phyloP scores from a whole-genome alignment of 2,113 vertebrate species.

The Australoheros scitulus region DNA sequence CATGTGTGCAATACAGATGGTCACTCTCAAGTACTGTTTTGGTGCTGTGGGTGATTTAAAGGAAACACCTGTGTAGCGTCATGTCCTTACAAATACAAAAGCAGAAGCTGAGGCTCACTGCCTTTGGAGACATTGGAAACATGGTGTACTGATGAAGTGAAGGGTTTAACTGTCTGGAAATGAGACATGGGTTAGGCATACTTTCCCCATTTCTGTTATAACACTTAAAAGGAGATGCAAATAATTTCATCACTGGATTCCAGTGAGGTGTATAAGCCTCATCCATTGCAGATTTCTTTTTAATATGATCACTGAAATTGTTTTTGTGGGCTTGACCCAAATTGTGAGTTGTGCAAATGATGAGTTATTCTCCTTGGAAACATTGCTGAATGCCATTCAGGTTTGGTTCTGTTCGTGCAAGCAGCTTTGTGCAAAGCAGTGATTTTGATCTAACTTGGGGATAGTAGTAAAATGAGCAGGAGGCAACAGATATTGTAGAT shows the following conservation, averaged over 20 bases:
- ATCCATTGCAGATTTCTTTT: not conserved
- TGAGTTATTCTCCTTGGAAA: not conserved
- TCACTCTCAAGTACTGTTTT: slow-evolving; percentile 65
- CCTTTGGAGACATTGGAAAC: not conserved
- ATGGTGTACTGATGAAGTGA: not conserved
- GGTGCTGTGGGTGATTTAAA: slow-evolving; percentile 52
- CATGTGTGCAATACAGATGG: slow-evolving; percentile 51
- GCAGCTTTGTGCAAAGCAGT: not conserved
- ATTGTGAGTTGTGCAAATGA: not conserved
- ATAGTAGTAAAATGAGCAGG: slow-evolving; percentile 20
- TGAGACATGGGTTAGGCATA: not conserved
- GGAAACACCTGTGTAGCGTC: slow-evolving; percentile 76
- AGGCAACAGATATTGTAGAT: slow-evolving; percentile 33
- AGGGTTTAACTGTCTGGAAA: not conserved
- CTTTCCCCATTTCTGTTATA: not conserved
- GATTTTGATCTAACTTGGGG: not conserved
- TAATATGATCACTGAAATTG: not conserved
- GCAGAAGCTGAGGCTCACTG: not conserved
- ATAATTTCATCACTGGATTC: slow-evolving; percentile 22
- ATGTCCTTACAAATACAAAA: slow-evolving; percentile 6
- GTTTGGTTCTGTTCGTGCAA: slow-evolving; percentile 24
- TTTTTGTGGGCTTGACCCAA: not conserved
- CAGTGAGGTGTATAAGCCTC: slow-evolving; percentile 9
- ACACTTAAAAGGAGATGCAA: not conserved
- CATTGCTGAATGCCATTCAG: not conserved